Evolutionary conservation across 2,888 invertebrate species (phyloP), one percentile per base, ranked within the genome.

Genomic region (Leucophenga maculata): DNA sequence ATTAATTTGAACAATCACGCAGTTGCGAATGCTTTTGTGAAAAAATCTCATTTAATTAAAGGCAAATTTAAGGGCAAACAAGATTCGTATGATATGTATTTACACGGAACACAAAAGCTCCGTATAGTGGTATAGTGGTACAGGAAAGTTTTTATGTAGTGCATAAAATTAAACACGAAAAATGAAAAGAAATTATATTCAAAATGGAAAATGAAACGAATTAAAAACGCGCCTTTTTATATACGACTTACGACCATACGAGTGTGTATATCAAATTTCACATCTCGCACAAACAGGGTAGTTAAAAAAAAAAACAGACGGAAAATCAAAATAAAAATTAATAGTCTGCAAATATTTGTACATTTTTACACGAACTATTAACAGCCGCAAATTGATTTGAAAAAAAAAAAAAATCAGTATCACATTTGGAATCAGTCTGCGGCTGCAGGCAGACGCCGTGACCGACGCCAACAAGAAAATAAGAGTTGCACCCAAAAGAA

Each of bases 281-380:
- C 18, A 13, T 39, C 16, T 39, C 39, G 11, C 50, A 31, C 32
- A n/a, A n/a, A 31, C 26, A 57, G 8, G 31, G 31, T 72, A 16
- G 44, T 65, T 14, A 11, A 65, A 71, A 68, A 73, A 72, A 67
- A 67, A 72, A 71, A 71, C 14, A 26, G 26, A 26, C 26, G 2
- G 18, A 65, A 71, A 70, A 39, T 68, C 65, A 74, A 71, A 78
- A 80, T 75, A 77, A 80, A 84, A 77, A 84, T 86, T 83, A 83
- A 86, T 85, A 86, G 80, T 78, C 77, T 79, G 80, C 81, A 86
- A 87, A 87, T 87, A 87, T 87, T 87, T 87, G 83, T 84, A 86
- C 81, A 85, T 86, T 87, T 87, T 86, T 87, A 87, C 86, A 87
- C 82, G 86, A 85, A 86, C 87, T 87, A 86, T 87, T 87, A 87